Conservation (phyloP, 2,113 vertebrate genomes). For the Dryoscopus gambensis region DNA sequence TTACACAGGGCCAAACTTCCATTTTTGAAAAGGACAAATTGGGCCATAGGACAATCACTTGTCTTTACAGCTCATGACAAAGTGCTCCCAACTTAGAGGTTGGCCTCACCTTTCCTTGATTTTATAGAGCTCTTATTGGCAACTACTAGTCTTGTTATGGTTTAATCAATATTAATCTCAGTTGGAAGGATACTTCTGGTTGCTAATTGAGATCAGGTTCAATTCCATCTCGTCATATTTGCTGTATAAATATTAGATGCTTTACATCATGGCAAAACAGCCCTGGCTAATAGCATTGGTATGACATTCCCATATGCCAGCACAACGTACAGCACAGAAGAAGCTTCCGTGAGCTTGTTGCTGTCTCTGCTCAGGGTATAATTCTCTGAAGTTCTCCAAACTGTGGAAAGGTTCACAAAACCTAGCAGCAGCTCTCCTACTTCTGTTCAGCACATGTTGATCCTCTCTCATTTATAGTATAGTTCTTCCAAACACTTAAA, state of each 20-base stretch:
- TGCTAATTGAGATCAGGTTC: conserved; percentile 63
- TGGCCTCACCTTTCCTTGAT: conserved; percentile 54
- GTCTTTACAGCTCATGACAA: conserved; percentile 29
- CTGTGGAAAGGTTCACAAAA: not conserved
- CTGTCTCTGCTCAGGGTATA: not conserved
- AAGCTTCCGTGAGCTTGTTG: not conserved
- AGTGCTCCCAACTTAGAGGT: conserved; percentile 48
- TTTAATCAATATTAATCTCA: conserved; percentile 69
- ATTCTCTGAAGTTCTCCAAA: not conserved
- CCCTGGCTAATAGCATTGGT: not conserved
- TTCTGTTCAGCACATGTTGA: not conserved
- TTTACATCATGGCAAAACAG: conserved; percentile 48
- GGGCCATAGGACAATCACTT: conserved; percentile 37
- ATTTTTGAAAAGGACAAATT: conserved; percentile 53
- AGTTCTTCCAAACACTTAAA: not conserved
- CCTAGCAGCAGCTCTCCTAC: not conserved
- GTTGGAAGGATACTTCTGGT: conserved; percentile 58
- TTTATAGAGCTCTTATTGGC: conserved; percentile 61
- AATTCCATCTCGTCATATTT: conserved; percentile 38
- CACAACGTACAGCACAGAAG: not conserved
- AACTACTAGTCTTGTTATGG: conserved; percentile 47
- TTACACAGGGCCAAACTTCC: conserved; percentile 34
- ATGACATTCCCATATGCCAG: not conserved
- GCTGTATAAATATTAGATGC: conserved; percentile 51
- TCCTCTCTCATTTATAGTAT: not conserved